These are phyloP conservation scores for Drosophila picticornis DNA, from an alignment of 2,888 invertebrate species.

Conservation along the genomic window DNA sequence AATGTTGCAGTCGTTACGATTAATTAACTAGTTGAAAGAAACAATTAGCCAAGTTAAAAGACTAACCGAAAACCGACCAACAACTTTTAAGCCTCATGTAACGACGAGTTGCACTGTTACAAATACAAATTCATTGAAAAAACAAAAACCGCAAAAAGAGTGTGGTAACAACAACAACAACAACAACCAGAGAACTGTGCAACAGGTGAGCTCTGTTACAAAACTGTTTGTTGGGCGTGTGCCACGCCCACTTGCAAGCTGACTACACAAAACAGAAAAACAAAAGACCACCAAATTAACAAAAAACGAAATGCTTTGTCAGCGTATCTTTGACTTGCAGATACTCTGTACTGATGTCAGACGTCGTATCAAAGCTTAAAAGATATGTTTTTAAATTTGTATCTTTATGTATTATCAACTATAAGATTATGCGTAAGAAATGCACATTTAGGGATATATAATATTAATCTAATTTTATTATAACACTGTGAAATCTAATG, in stretches of 20 bases:
- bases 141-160: conserved; percentile 24
- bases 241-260: conserved; percentile 39
- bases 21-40: not conserved
- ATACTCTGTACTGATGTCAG: not conserved
- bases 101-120: conserved; percentile 29
- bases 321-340: not conserved
- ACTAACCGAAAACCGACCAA: conserved; percentile 5
- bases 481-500: too few relatives aligned
- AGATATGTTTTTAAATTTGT: not conserved
- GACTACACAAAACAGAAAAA: conserved; percentile 5
- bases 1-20: not conserved
- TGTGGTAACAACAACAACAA: conserved; percentile 36
- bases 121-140: conserved; percentile 28
- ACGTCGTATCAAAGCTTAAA: not conserved
- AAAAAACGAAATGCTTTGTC: not conserved
- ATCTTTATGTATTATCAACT: not conserved
- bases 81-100: conserved; percentile 1
- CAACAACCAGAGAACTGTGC: conserved; percentile 23
- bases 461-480: too few relatives aligned
- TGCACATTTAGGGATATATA: too few relatives aligned
- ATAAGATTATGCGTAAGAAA: not conserved
- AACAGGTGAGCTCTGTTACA: conserved; percentile 49
- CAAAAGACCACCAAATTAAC: conserved; percentile 29
- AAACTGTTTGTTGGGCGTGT: conserved; percentile 20
- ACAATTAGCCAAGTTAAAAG: conserved; percentile 9